Conservation (phyloP, 92 coral and sea anemone species). For the Parazoanthus swiftii region DNA sequence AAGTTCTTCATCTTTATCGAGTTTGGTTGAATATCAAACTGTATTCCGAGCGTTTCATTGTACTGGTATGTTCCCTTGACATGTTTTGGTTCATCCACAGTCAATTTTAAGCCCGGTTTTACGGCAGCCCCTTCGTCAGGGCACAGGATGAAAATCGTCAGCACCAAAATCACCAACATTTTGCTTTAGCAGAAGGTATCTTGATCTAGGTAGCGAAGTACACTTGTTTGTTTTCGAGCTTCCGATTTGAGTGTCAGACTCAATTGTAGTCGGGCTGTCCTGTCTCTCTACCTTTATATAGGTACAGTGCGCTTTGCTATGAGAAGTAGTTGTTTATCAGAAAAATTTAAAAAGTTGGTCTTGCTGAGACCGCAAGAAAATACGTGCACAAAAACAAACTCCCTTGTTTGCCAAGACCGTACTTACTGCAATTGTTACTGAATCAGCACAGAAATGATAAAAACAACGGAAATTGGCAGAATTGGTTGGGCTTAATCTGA, state of each 20-base stretch:
- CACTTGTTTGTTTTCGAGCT: neutral
- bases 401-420: neutral
- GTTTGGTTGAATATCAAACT: slow-evolving; percentile 18
- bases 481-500: too few relatives aligned
- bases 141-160: neutral
- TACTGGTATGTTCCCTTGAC: slow-evolving; percentile 12
- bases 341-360: neutral
- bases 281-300: neutral
- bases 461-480: too few relatives aligned
- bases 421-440: too few relatives aligned
- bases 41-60: neutral
- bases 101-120: neutral
- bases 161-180: neutral
- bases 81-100: neutral
- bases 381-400: neutral
- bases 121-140: neutral
- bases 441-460: too few relatives aligned
- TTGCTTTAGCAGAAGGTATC: neutral
- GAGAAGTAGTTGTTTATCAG: neutral
- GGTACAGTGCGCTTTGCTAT: neutral
- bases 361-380: neutral
- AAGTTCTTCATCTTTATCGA: slow-evolving; percentile 14
- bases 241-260: neutral
- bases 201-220: neutral
- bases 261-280: neutral